Evolutionary conservation across 2,888 invertebrate species (phyloP).

Genomic region (Pachycephus smyrnensis): DNA sequence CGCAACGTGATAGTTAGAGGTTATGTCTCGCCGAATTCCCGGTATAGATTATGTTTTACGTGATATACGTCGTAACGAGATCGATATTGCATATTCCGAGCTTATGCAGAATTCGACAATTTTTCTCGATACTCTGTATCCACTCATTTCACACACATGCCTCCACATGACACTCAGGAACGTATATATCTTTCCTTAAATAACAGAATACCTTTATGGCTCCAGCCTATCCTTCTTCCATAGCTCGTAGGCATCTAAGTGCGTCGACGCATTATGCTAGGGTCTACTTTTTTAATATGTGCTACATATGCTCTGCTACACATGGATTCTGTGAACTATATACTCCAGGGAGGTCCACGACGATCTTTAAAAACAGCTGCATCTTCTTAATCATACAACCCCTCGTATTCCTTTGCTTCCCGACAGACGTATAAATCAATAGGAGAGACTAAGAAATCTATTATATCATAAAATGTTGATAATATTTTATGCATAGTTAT

Average conservation of each 20-base stretch:
- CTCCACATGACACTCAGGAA: conserved; percentile 20
- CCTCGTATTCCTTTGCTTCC: background rate
- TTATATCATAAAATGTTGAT: background rate
- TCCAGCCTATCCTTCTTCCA: background rate
- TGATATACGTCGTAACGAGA: conserved; percentile 9
- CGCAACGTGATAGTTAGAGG: conserved; percentile 9
- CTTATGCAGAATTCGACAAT: conserved; percentile 9
- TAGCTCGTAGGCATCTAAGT: background rate
- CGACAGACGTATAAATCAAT: background rate
- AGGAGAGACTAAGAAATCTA: background rate
- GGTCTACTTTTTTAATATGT: background rate
- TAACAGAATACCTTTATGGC: background rate
- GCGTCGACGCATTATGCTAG: background rate
- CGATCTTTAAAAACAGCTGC: background rate
- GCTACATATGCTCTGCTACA: background rate
- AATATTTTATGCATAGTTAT: background rate
- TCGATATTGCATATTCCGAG: conserved; percentile 16
- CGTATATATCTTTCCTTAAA: background rate
- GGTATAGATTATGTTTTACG: conserved; percentile 12
- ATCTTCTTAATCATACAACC: background rate
- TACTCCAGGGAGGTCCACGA: background rate
- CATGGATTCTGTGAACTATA: background rate
- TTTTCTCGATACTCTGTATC: conserved; percentile 12
- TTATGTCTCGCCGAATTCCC: conserved; percentile 9
- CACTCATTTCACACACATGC: conserved; percentile 19